Evolutionary conservation across 2,113 vertebrate species (phyloP), one percentile per base, ranked within the genome.

Genomic region (Rynchops niger): DNA sequence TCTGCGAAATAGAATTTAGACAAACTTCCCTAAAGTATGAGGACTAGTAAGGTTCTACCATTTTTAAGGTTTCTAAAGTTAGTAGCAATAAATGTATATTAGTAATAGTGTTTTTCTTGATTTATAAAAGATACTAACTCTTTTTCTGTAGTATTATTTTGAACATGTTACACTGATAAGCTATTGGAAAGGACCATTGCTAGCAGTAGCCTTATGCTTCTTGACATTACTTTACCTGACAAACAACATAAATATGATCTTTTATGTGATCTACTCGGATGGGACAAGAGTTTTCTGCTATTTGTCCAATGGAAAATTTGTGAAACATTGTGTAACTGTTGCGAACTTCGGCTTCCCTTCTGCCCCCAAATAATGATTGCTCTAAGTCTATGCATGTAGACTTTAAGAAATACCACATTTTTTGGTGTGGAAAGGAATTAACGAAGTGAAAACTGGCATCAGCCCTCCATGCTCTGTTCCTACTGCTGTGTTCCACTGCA

Each of bases 371-470:
- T 67, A 36, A 15, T 49, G 5, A 69, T 22, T 50, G 19, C 45
- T 38, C 36, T 52, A 49, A 87, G 62, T 72, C 12, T 82, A 21
- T 16, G 18, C 34, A 12, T 8, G 19, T 78, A 53, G 40, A 26
- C 90, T 62, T 88, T 76, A 32, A 49, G 88, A 83, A 80, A 55
- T 92, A 59, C 59, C 30, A 45, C 42, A 11, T n/a, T 23, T 89
- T 87, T 94, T 86, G 34, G n/a, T 84, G 26, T 79, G 76, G 81
- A 92, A 94, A 92, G 80, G 49, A 93, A 53, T 38, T 19, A 58
- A 52, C 25, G 18, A 92, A 90, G 23, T 56, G 26, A 58, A 96
- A 89, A 50, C 15, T 82, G 61, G n/a, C 43, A 66, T 50, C 52
- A 89, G 88, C 25, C 50, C 14, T 50, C 20, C 49, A 8, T 66